phyloP scores from a whole-genome alignment of 2,888 invertebrate species.

The Mythimna lalbum region DNA sequence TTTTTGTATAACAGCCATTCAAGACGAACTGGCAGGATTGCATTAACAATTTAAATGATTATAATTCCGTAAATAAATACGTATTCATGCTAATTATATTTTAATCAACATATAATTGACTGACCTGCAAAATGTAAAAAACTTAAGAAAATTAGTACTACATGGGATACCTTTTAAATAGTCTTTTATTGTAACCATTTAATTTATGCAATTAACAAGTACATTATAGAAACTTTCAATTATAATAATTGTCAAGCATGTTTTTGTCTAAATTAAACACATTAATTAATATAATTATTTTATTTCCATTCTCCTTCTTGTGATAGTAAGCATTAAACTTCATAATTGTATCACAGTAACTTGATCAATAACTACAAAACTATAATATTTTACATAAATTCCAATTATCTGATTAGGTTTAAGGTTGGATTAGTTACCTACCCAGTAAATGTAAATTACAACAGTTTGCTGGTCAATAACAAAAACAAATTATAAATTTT shows the following conservation, averaged over 20 bases:
- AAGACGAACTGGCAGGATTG: too few relatives aligned
- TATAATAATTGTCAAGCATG: background rate
- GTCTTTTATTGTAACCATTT: background rate
- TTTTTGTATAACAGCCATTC: too few relatives aligned
- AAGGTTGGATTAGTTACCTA: too few relatives aligned
- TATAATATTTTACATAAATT: slow-evolving; percentile 5
- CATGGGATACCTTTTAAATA: too few relatives aligned
- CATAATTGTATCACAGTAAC: slow-evolving; percentile 56
- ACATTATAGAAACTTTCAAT: slow-evolving; percentile 20
- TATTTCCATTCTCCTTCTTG: slow-evolving; percentile 11
- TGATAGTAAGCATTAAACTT: slow-evolving; percentile 9
- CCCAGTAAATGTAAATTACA: background rate
- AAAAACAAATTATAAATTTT: background rate
- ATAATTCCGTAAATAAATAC: too few relatives aligned
- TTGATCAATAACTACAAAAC: slow-evolving; percentile 16
- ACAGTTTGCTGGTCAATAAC: too few relatives aligned
- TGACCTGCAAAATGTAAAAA: too few relatives aligned
- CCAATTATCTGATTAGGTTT: background rate
- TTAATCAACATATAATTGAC: too few relatives aligned
- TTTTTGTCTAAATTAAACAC: slow-evolving; percentile 4
- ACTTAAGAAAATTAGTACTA: too few relatives aligned
- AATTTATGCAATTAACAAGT: slow-evolving; percentile 15
- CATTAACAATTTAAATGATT: too few relatives aligned
- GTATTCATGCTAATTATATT: too few relatives aligned
- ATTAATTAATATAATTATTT: background rate